These are phyloP conservation scores for Bothrops jararaca DNA, from an alignment of 2,113 vertebrate genomes.

Conservation along the genomic window DNA sequence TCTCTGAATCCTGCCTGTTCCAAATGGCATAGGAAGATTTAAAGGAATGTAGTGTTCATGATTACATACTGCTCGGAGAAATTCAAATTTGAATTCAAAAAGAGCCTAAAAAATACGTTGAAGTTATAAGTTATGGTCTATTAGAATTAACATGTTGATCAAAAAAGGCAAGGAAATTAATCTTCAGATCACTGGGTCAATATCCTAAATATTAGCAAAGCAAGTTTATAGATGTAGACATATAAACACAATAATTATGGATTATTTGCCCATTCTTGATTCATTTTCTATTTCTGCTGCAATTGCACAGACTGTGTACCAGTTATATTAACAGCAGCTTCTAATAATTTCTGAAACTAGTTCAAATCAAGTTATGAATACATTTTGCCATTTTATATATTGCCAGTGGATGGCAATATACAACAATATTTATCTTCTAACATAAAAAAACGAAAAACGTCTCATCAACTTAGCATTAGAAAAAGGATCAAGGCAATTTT, in stretches of 20 bases:
- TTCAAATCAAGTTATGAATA: not conserved
- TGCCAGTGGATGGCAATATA: not conserved
- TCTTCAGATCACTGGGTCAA: conserved; percentile 8
- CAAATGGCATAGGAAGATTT: conserved; percentile 98
- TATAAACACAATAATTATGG: not conserved
- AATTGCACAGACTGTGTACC: not conserved
- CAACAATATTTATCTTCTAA: not conserved
- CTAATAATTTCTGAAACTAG: not conserved
- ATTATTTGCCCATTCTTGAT: not conserved
- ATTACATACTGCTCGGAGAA: conserved; percentile 92
- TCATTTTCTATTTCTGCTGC: not conserved
- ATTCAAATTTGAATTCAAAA: conserved; percentile 98
- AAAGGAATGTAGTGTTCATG: conserved; percentile 96
- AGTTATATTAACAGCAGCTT: not conserved
- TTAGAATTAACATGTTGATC: not conserved
- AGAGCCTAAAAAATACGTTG: conserved; percentile 78
- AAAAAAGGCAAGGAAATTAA: not conserved
- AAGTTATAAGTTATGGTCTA: conserved; percentile 25
- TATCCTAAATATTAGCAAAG: not conserved
- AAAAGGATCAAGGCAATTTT: not conserved
- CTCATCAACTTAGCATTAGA: not conserved
- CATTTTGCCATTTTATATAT: not conserved
- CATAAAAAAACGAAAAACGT: not conserved
- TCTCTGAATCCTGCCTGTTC: conserved; percentile 91
- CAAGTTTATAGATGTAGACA: not conserved